Base-by-base conservation (phyloP, 2,888 invertebrate species). In the Dicranocentrus wangi region DNA sequence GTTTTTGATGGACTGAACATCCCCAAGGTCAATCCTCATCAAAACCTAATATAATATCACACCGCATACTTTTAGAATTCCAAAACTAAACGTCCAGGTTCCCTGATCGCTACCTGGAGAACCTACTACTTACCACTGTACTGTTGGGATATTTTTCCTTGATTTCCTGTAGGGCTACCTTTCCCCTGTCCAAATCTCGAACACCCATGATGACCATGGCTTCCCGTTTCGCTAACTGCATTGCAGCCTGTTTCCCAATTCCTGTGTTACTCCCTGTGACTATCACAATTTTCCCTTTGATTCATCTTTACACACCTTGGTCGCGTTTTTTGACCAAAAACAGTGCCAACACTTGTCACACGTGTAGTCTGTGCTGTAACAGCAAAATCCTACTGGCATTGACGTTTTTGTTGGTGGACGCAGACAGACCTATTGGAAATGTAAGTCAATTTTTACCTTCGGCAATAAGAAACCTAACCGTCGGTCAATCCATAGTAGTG, bases 11-110 rank as follows among this genome's bases (percentile, higher is more conserved):
- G 89, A 89, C 1, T 83, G 80, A 8, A 89, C 82, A 19, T 88
- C 88, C 1, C 88, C 87, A 2, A 90, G 86, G 85, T 90, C 89
- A 19, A 90, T 85, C 42, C 88, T 83, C 83, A 88, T 88, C 1
- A 88, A 86, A 28, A 87, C 85, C 87, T 87, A 73, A 15, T 15
- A 25, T 55, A 21, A 61, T n/a, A n/a, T n/a, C n/a, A n/a, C n/a
- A n/a, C n/a, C n/a, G n/a, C n/a, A n/a, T n/a, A n/a, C n/a, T n/a
- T n/a, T n/a, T n/a, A n/a, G n/a, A n/a, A n/a, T n/a, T n/a, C n/a
- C n/a, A n/a, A n/a, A n/a, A n/a, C n/a, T n/a, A n/a, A n/a, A n/a
- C n/a, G n/a, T n/a, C n/a, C n/a, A n/a, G n/a, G n/a, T n/a, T n/a
- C n/a, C n/a, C n/a, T n/a, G n/a, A n/a, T n/a, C n/a, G n/a, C n/a